Percentiles rank a stretch among this genome's conserved stretches.
Evolutionary conservation across 1,140 invertebrate species (phyloP).

Genomic region (Drosophila repleta): DNA sequence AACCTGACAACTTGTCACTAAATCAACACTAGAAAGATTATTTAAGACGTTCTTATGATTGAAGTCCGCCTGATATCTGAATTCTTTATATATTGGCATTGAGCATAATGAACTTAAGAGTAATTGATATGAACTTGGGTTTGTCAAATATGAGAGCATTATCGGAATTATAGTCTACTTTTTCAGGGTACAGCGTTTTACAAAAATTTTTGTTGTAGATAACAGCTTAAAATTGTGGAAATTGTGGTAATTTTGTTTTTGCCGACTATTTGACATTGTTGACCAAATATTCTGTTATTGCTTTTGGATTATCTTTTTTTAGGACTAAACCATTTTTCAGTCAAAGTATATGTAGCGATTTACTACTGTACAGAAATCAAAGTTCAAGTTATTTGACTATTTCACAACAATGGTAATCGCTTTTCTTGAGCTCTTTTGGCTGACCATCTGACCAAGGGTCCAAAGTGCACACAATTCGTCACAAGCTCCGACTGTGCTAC

Average conservation of each 20-base stretch:
- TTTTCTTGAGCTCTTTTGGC: neutral
- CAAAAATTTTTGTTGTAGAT: neutral
- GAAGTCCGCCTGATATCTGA: neutral
- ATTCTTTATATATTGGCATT: neutral
- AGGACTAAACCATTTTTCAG: neutral
- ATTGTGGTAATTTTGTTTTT: no score
- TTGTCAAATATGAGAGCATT: slow-evolving; percentile 9
- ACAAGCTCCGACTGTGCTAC: no score
- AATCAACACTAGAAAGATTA: neutral
- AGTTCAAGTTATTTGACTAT: neutral
- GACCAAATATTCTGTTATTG: no score
- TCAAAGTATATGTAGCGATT: neutral
- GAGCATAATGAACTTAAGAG: neutral
- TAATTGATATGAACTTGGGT: slow-evolving; percentile 4
- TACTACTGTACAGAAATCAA: no score
- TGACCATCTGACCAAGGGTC: neutral
- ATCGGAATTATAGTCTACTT: neutral
- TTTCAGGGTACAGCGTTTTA: neutral
- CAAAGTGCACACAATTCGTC: slow-evolving; percentile 2
- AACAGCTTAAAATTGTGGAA: no score
- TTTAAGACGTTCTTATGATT: neutral
- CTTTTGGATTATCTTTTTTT: neutral
- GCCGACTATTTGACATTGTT: no score
- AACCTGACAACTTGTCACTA: slow-evolving; percentile 6
- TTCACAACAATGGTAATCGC: slow-evolving; percentile 10